phyloP scores from a whole-genome alignment of 2,113 vertebrate species.

The Gnathonemus echidnorhynchus region DNA sequence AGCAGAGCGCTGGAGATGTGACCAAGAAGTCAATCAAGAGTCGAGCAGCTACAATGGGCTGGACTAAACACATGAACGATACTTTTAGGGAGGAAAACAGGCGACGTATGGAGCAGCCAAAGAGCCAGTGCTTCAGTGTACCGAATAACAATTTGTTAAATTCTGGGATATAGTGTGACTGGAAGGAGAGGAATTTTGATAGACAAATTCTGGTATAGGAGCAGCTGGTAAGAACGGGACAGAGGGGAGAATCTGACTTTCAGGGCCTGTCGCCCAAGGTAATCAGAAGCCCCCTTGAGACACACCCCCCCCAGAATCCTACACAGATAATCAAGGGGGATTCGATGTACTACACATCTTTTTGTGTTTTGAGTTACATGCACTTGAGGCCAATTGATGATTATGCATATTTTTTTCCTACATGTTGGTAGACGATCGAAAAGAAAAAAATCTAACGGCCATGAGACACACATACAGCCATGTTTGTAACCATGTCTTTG shows the following conservation, averaged over 20 bases:
- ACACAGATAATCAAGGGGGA: background rate
- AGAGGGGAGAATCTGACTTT: slow-evolving; percentile 20
- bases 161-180: slow-evolving; percentile 47
- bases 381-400: background rate
- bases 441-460: background rate
- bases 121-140: slow-evolving; percentile 48
- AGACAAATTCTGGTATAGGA: background rate
- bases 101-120: slow-evolving; percentile 38
- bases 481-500: background rate
- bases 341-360: background rate
- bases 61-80: background rate
- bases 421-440: background rate
- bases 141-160: slow-evolving; percentile 65
- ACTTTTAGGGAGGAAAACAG: slow-evolving; percentile 48
- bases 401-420: background rate
- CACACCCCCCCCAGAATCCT: background rate
- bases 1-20: background rate
- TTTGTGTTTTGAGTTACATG: background rate
- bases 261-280: background rate
- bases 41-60: background rate
- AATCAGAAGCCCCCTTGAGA: background rate
- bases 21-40: background rate
- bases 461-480: background rate
- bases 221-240: background rate
- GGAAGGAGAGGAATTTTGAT: slow-evolving; percentile 10